These are phyloP conservation scores for Istiophorus platypterus DNA, from an alignment of 2,113 vertebrate species.

Conservation along the genomic window DNA sequence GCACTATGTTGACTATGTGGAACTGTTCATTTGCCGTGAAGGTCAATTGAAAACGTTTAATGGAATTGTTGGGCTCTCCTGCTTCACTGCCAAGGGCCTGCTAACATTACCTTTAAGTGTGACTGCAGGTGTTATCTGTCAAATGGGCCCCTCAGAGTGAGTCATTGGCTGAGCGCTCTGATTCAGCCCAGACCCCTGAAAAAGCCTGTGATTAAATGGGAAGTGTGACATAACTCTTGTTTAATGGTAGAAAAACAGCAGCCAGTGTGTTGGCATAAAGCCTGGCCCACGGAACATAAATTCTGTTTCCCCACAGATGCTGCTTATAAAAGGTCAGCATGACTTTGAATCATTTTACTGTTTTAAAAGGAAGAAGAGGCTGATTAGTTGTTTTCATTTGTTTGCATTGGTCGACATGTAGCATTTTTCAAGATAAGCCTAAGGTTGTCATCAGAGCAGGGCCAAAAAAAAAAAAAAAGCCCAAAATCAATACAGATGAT, in stretches of 20 bases:
- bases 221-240: conserved; percentile 82
- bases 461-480: neutral
- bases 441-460: conserved; percentile 52
- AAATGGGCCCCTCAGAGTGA: conserved; percentile 72
- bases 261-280: conserved; percentile 74
- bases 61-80: conserved; percentile 68
- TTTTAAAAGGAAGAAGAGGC: conserved; percentile 66
- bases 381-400: conserved; percentile 69
- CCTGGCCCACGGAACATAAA: conserved; percentile 75
- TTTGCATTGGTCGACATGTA: conserved; percentile 39
- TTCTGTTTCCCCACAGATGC: conserved; percentile 73
- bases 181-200: conserved; percentile 66
- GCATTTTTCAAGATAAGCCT: conserved; percentile 60
- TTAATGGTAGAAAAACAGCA: conserved; percentile 83
- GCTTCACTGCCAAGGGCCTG: conserved; percentile 40
- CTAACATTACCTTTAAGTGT: conserved; percentile 80
- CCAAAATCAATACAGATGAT: conserved; percentile 56
- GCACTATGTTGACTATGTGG: conserved; percentile 51
- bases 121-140: conserved; percentile 83
- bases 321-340: conserved; percentile 82
- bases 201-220: conserved; percentile 79
- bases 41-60: conserved; percentile 80
- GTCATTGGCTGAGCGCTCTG: conserved; percentile 67
- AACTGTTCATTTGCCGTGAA: conserved; percentile 68
- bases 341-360: conserved; percentile 80